Conservation (phyloP, 2,888 invertebrate species). For the Atethmia centrago region DNA sequence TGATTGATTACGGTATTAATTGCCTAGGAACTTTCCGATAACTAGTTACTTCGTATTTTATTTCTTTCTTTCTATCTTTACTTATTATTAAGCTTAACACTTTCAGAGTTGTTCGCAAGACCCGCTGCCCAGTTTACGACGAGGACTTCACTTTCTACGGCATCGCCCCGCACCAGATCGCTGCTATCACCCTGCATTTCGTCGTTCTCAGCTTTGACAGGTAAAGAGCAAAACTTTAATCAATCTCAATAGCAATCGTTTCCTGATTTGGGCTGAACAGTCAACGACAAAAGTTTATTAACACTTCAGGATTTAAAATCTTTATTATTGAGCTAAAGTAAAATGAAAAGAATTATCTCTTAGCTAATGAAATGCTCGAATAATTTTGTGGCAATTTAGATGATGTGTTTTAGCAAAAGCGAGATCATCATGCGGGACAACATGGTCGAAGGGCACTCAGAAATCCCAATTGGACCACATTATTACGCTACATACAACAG, state of each 20-base stretch:
- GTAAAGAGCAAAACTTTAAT: conserved; percentile 73
- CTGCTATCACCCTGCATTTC: conserved; percentile 97
- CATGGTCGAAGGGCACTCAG: no score
- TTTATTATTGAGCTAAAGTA: background rate
- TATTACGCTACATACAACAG: no score
- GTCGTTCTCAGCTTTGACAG: conserved; percentile 98
- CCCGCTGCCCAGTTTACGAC: conserved; percentile 98
- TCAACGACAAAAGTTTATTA: background rate
- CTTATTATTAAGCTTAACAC: background rate
- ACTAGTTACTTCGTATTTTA: background rate
- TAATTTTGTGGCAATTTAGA: background rate
- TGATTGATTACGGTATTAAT: background rate
- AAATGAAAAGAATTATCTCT: no score
- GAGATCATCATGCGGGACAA: no score
- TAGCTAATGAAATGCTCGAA: background rate
- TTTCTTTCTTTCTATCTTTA: background rate
- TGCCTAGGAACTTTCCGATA: background rate
- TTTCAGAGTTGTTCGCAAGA: conserved; percentile 97
- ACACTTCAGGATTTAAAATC: background rate
- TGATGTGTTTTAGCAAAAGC: background rate
- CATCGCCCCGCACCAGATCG: conserved; percentile 95
- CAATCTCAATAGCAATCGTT: background rate
- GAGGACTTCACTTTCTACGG: conserved; percentile 99
- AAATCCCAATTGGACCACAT: no score
- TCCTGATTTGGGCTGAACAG: background rate